Evolutionary conservation across 1,140 invertebrate species (phyloP), one percentile per base, ranked within the genome.

Genomic region (Adelges cooleyi): DNA sequence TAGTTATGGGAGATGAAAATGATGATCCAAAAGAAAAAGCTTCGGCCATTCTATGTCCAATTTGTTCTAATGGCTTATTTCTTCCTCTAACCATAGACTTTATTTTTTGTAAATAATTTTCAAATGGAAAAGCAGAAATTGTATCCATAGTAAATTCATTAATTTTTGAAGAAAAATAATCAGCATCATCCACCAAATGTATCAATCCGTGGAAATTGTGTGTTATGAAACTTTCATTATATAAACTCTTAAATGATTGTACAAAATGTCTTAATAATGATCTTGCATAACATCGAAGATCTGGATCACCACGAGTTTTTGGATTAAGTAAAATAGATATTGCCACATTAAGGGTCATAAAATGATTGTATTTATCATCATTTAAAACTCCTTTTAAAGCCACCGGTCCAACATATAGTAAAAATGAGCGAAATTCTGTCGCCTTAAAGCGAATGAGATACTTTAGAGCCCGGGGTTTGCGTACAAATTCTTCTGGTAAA

Each of bases 161-260:
- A 67, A 78, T 73, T 6, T 77, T 68, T 33, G 67, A 17, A 1
- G 73, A 74, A 71, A 73, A 75, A 10, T 67, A 69, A 67, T 68
- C 65, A 22, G 70, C 73, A 71, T 79, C 76, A 66, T 73, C 69
- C 38, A 71, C 66, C 29, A 79, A 62, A 68, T 79, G 77, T 36
- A 74, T 44, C 1, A 72, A 38, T 10, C 59, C 68, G 67, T 71
- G 70, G 2, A 69, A 42, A 65, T 73, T 73, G 44, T 73, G 70
- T 6, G 71, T 69, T 4, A 71, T 27, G 59, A 69, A 69, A 20
- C 67, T 44, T 29, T 52, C 23, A 9, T 67, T 68, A 53, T 67
- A 67, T 13, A 67, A 44, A n/a, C 17, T 40, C 2, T 0, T 38
- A 22, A 67, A 67, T 25, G 25, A 23, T 27, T 27, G 29, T 0